Percentiles rank a stretch among this genome's conserved stretches.
Conservation (phyloP, 2,888 invertebrate species). For the Tenthredo mesomela region DNA sequence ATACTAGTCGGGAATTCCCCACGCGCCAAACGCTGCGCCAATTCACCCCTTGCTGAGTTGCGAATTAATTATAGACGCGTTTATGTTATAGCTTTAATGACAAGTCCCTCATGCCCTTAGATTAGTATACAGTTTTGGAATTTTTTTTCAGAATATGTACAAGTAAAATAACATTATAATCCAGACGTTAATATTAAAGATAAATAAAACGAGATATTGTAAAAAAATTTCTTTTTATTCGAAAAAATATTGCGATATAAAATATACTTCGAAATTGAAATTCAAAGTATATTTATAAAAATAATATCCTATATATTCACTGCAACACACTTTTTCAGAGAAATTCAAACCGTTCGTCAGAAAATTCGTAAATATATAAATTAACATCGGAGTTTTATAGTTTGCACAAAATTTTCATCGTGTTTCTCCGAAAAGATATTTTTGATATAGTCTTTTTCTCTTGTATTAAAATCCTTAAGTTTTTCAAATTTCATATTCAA, state of each 20-base stretch:
- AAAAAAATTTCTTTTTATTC: no score
- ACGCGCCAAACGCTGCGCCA: conserved; percentile 27
- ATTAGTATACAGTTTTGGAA: neutral
- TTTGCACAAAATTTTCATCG: neutral
- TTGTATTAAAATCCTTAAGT: neutral
- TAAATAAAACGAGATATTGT: no score
- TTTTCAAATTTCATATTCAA: neutral
- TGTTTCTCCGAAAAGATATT: neutral
- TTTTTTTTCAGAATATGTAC: neutral
- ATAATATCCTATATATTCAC: neutral
- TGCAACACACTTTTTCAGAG: neutral
- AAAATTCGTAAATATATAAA: neutral
- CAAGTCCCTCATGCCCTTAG: neutral
- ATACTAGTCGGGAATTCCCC: conserved; percentile 33
- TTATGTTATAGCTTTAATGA: conserved; percentile 25
- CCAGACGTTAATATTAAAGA: no score
- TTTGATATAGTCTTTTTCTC: neutral
- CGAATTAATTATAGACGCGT: conserved; percentile 44
- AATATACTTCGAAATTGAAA: neutral
- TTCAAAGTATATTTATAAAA: neutral
- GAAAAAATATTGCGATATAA: neutral
- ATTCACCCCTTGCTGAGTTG: conserved; percentile 17
- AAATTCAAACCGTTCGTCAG: neutral
- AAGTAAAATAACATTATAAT: neutral
- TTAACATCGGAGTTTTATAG: neutral